Evolutionary conservation across 2,113 vertebrate species (phyloP).

Genomic region (Pteronura brasiliensis): DNA sequence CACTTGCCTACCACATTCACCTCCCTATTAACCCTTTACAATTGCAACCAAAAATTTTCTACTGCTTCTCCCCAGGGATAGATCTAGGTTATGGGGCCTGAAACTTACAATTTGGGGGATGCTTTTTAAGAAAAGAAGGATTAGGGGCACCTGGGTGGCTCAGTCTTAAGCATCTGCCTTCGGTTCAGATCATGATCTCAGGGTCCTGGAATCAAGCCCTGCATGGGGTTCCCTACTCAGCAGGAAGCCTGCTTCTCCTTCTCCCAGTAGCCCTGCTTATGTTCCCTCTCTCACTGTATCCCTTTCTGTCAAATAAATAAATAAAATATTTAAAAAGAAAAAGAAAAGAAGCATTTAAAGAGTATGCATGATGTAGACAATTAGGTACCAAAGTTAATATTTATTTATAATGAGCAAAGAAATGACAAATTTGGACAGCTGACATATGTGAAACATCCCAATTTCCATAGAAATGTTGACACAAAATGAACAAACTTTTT

Average conservation of each 20-base stretch:
- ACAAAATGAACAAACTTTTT: not conserved
- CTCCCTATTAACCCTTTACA: not conserved
- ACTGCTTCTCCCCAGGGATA: not conserved
- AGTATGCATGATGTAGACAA: not conserved
- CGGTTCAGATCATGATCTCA: no score
- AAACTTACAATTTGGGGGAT: not conserved
- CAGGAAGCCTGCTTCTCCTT: no score
- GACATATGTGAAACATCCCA: not conserved
- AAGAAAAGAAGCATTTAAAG: conserved; percentile 1
- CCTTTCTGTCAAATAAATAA: no score
- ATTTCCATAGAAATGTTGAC: not conserved
- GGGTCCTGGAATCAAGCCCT: no score
- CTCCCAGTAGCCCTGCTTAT: no score
- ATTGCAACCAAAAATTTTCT: not conserved
- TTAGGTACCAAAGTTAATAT: not conserved
- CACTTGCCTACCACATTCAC: not conserved
- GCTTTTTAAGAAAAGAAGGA: not conserved
- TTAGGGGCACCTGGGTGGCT: not conserved
- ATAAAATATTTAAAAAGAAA: not conserved
- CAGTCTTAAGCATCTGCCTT: not conserved
- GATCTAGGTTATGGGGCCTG: not conserved
- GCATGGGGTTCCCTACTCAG: no score
- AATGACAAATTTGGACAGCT: conserved; percentile 2
- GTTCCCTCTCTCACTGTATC: no score
- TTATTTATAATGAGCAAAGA: conserved; percentile 13